These are phyloP conservation scores for Sebastes miniatus DNA, from an alignment of 2,797 vertebrate species.

Conservation along the genomic window DNA sequence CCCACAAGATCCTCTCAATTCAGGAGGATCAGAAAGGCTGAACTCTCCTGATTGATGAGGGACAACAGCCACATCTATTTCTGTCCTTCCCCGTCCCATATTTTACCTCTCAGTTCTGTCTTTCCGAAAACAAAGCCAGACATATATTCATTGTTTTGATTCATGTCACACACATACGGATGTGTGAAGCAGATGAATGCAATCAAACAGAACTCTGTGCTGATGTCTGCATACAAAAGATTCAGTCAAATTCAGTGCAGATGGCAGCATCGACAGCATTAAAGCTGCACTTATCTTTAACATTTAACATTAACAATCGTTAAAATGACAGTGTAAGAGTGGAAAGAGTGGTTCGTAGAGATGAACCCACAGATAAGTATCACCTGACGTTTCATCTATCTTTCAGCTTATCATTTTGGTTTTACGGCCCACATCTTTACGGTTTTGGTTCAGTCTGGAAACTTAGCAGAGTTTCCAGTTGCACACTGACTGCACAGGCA, in stretches of 20 bases:
- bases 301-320: not conserved
- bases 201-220: not conserved
- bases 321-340: not conserved
- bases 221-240: constrained; percentile 9
- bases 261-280: not conserved
- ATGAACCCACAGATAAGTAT: not conserved
- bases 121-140: not conserved
- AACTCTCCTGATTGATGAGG: not conserved
- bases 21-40: not conserved
- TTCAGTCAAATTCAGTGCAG: not conserved
- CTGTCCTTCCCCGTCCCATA: not conserved
- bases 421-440: not conserved
- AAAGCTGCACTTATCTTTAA: not conserved
- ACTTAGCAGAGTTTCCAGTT: not conserved
- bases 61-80: not conserved
- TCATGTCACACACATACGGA: constrained; percentile 29
- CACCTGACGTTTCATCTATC: not conserved
- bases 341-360: not conserved
- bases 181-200: constrained; percentile 1
- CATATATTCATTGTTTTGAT: not conserved
- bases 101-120: not conserved
- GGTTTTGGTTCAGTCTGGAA: not conserved
- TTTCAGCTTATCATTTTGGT: not conserved
- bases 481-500: not conserved
- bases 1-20: not conserved